phyloP scores from a whole-genome alignment of 2,113 vertebrate species.

The Trichechus manatus region DNA sequence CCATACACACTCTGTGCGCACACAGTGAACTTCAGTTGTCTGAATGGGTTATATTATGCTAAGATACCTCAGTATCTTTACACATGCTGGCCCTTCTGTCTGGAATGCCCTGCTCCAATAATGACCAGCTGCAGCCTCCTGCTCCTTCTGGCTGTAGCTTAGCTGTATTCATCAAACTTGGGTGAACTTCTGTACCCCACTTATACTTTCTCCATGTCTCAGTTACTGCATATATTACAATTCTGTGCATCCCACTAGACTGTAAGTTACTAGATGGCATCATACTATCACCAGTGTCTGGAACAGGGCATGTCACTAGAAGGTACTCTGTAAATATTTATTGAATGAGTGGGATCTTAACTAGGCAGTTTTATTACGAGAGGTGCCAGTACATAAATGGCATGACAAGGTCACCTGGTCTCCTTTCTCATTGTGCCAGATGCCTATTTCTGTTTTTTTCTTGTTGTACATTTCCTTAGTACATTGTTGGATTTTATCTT shows the following conservation, averaged over 20 bases:
- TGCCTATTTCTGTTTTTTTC: not conserved
- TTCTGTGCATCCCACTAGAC: not conserved
- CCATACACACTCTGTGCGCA: no score
- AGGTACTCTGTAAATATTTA: not conserved
- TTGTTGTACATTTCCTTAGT: not conserved
- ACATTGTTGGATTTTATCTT: not conserved
- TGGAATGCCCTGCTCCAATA: fast-evolving
- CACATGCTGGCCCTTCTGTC: not conserved
- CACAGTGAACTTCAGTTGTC: not conserved
- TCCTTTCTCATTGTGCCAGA: not conserved
- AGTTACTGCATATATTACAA: fast-evolving
- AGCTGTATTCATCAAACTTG: not conserved
- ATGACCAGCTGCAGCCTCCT: not conserved
- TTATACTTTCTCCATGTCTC: not conserved
- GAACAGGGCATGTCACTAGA: not conserved
- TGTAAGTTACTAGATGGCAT: not conserved
- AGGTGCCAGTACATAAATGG: not conserved
- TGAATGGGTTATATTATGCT: not conserved
- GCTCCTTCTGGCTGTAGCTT: not conserved
- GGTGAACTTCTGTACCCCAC: not conserved
- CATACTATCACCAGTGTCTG: not conserved
- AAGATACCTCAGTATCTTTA: not conserved
- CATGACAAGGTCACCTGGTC: not conserved
- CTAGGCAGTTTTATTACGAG: not conserved
- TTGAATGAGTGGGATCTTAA: not conserved